Conservation (phyloP, 2,888 invertebrate genomes). For the Cremastinae sp. region DNA sequence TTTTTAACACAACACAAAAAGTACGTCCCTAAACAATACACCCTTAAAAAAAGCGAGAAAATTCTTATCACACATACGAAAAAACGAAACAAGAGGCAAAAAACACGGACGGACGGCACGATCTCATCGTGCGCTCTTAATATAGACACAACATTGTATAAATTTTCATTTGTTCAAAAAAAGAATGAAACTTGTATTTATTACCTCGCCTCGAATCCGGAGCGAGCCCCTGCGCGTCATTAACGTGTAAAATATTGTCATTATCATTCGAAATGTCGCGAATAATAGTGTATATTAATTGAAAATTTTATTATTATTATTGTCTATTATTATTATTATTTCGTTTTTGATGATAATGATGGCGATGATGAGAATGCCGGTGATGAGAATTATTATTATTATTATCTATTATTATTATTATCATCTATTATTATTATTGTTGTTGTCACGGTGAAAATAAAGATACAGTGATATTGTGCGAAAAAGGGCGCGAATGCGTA, state of each 20-base stretch:
- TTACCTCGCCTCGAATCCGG: constrained; percentile 71
- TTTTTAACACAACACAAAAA: no score
- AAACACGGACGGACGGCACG: constrained; percentile 38
- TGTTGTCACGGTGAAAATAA: constrained; percentile 52
- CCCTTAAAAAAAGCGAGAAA: not conserved
- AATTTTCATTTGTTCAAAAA: constrained; percentile 77
- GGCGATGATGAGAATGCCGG: not conserved
- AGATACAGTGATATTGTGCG: constrained; percentile 65
- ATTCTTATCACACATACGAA: not conserved
- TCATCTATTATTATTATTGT: constrained; percentile 55
- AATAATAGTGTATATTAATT: constrained; percentile 77
- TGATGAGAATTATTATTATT: constrained; percentile 11
- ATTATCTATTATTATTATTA: constrained; percentile 60
- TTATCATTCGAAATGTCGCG: constrained; percentile 78
- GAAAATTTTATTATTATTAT: constrained; percentile 66
- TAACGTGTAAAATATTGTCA: constrained; percentile 79
- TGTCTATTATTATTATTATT: constrained; percentile 66
- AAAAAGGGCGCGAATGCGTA: constrained; percentile 55
- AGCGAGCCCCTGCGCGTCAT: constrained; percentile 76
- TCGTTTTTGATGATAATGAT: constrained; percentile 8
- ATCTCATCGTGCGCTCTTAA: constrained; percentile 57
- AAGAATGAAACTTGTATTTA: constrained; percentile 69
- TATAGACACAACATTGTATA: constrained; percentile 74
- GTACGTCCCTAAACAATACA: not conserved
- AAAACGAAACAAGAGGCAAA: constrained; percentile 11